Percentiles rank a stretch among this genome's conserved stretches.
phyloP scores from a whole-genome alignment of 2,113 vertebrate genomes.

The Thalassarche chlororhynchos region DNA sequence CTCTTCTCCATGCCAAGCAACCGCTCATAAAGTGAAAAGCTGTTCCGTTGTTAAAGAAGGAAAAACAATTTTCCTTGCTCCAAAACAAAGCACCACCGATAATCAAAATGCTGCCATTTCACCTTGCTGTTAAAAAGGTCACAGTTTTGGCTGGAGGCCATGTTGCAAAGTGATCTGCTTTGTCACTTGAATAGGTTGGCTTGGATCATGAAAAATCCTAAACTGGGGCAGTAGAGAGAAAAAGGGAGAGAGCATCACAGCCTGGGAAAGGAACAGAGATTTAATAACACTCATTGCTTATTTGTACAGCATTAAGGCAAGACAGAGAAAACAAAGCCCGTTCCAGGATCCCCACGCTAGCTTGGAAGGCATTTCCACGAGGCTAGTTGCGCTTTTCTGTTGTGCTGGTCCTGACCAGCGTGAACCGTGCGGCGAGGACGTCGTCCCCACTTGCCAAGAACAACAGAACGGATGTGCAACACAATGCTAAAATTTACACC shows the following conservation, averaged over 20 bases:
- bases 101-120: slow-evolving; percentile 17
- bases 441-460: neutral
- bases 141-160: neutral
- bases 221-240: neutral
- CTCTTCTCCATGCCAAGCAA: neutral
- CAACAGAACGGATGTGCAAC: neutral
- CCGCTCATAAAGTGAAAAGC: neutral
- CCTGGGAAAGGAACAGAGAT: neutral
- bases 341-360: neutral
- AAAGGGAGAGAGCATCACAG: neutral
- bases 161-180: neutral
- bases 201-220: neutral
- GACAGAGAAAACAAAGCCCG: neutral
- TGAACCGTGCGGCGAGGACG: accelerated
- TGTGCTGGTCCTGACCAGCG: neutral
- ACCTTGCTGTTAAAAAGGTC: slow-evolving; percentile 10
- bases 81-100: neutral
- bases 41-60: neutral
- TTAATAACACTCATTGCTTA: neutral
- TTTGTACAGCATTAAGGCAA: neutral
- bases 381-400: neutral
- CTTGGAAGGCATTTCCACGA: neutral
- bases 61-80: neutral
- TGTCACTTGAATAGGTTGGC: slow-evolving; percentile 13
- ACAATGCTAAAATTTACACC: neutral